Conservation (phyloP, 2,113 vertebrate genomes). For the Nycticebus coucang region DNA sequence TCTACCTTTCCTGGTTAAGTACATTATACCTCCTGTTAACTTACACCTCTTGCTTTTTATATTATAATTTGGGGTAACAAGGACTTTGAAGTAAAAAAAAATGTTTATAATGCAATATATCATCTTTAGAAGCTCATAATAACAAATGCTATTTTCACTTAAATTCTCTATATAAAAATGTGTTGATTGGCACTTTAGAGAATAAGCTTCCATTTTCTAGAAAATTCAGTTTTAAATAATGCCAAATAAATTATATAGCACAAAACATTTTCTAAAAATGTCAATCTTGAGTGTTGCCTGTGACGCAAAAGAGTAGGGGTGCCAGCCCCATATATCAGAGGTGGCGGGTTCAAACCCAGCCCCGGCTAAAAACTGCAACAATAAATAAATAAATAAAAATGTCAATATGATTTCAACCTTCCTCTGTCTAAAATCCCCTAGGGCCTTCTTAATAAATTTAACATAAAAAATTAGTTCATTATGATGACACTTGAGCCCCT, state of each 20-base stretch:
- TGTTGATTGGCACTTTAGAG: not conserved
- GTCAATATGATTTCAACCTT: not conserved
- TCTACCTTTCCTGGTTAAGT: not conserved
- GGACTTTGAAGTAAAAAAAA: not conserved
- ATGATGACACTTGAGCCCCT: not conserved
- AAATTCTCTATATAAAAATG: not conserved
- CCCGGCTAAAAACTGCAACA: no score
- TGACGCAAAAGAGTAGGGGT: no score
- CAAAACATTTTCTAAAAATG: not conserved
- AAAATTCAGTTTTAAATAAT: not conserved
- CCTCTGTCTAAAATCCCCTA: not conserved
- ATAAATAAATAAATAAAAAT: not conserved
- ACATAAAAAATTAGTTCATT: not conserved
- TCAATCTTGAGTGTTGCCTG: no score
- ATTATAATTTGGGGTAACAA: not conserved
- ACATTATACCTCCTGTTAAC: not conserved
- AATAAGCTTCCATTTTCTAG: not conserved
- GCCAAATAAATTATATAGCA: not conserved
- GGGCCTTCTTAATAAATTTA: not conserved
- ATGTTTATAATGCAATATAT: not conserved
- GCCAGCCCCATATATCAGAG: no score
- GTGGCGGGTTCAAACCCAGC: no score
- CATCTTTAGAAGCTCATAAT: not conserved
- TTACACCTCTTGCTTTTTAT: not conserved
- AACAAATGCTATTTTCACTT: not conserved